phyloP scores from a whole-genome alignment of 2,113 vertebrate species.

The Bufo gargarizans region DNA sequence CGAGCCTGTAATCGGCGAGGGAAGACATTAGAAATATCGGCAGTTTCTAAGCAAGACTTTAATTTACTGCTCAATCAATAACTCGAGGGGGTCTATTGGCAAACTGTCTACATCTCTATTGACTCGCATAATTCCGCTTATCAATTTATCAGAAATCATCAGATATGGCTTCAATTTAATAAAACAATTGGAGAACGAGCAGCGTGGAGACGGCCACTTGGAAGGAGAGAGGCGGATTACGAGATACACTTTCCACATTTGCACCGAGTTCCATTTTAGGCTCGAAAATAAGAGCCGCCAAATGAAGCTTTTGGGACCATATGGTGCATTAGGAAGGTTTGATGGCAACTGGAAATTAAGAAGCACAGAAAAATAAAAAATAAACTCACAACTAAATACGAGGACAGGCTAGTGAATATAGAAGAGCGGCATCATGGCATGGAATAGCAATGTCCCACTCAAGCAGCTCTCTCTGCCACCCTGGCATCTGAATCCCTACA shows the following conservation, averaged over 20 bases:
- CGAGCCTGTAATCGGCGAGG: conserved; percentile 82
- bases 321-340: not conserved
- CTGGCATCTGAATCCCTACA: conserved; percentile 59
- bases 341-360: conserved; percentile 1
- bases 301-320: not conserved
- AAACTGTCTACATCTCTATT: conserved; percentile 99
- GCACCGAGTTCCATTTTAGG: not conserved
- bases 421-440: not conserved
- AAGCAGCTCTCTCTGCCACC: conserved; percentile 32
- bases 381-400: not conserved
- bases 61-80: conserved; percentile 99
- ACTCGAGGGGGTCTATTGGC: conserved; percentile 93
- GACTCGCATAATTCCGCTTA: conserved; percentile 98
- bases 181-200: conserved; percentile 33
- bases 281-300: not conserved
- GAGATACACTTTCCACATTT: conserved; percentile 18
- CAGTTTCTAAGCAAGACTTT: conserved; percentile 99
- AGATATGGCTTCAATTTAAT: conserved; percentile 86
- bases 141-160: conserved; percentile 99
- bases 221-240: not conserved
- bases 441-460: not conserved
- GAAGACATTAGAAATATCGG: conserved; percentile 87
- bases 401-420: not conserved
- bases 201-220: not conserved
- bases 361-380: not conserved